phyloP scores from a whole-genome alignment of 2,797 vertebrate genomes.

The Remorina albescens region DNA sequence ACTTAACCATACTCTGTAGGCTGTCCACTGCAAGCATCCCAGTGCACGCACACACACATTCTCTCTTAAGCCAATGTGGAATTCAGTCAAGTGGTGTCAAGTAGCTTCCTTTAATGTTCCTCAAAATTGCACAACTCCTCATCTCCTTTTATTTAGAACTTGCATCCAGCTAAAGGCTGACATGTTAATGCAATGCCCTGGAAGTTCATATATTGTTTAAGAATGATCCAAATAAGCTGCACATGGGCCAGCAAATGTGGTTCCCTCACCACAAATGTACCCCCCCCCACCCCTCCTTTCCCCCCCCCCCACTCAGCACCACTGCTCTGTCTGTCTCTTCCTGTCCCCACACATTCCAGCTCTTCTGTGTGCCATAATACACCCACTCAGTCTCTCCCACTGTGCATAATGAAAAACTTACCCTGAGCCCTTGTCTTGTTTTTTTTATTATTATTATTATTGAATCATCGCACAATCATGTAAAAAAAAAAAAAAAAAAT shows the following conservation, averaged over 20 bases:
- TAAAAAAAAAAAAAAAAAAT: not conserved
- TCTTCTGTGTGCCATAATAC: slow-evolving; percentile 60
- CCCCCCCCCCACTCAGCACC: slow-evolving; percentile 50
- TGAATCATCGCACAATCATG: not conserved
- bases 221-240: slow-evolving; percentile 48
- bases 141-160: not conserved
- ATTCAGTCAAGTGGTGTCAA: not conserved
- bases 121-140: not conserved
- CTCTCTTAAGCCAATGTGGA: not conserved
- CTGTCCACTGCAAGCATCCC: not conserved
- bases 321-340: slow-evolving; percentile 59
- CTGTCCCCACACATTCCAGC: slow-evolving; percentile 76
- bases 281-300: not conserved
- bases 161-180: slow-evolving; percentile 2
- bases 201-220: slow-evolving; percentile 29
- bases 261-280: slow-evolving; percentile 34
- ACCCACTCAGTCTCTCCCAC: slow-evolving; percentile 57
- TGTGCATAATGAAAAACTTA: slow-evolving; percentile 41
- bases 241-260: slow-evolving; percentile 28
- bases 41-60: not conserved
- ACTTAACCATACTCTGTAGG: not conserved
- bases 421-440: slow-evolving; percentile 11
- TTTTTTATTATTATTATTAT: not conserved
- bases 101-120: slow-evolving; percentile 8
- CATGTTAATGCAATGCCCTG: not conserved